Percentiles rank a stretch among this genome's conserved stretches.
phyloP scores from a whole-genome alignment of 2,113 vertebrate species.

The Sakesphorus luctuosus region DNA sequence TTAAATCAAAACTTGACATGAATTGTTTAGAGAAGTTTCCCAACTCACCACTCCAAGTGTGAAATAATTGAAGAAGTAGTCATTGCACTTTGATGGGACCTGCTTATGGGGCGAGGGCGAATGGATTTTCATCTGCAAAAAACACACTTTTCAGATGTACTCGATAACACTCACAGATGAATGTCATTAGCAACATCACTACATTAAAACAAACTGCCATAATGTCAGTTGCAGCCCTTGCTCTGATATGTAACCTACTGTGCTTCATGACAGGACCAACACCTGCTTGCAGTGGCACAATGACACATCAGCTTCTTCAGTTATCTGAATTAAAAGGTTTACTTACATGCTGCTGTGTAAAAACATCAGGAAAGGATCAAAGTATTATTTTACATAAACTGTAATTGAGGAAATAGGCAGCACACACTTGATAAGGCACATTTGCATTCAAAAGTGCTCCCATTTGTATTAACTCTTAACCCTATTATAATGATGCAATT shows the following conservation, averaged over 20 bases:
- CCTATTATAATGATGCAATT: neutral
- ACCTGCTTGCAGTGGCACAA: neutral
- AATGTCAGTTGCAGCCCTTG: neutral
- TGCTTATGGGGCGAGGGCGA: constrained; percentile 98
- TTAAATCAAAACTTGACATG: neutral
- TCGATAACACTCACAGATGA: neutral
- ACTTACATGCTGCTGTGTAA: neutral
- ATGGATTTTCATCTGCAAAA: constrained; percentile 97
- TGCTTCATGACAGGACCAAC: neutral
- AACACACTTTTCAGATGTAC: neutral
- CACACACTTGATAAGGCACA: neutral
- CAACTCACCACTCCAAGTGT: constrained; percentile 95
- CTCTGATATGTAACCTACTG: neutral
- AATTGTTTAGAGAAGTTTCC: neutral
- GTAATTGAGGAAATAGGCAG: neutral
- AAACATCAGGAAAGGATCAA: neutral
- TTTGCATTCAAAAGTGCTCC: neutral
- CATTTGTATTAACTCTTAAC: neutral
- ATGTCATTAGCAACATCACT: neutral
- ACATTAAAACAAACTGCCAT: neutral
- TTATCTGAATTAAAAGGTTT: neutral
- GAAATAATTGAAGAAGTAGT: constrained; percentile 99
- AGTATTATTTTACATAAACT: neutral
- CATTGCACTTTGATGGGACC: constrained; percentile 98
- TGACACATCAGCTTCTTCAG: neutral